Conservation (phyloP, 2,888 invertebrate genomes). For the Xanthia icteritia region DNA sequence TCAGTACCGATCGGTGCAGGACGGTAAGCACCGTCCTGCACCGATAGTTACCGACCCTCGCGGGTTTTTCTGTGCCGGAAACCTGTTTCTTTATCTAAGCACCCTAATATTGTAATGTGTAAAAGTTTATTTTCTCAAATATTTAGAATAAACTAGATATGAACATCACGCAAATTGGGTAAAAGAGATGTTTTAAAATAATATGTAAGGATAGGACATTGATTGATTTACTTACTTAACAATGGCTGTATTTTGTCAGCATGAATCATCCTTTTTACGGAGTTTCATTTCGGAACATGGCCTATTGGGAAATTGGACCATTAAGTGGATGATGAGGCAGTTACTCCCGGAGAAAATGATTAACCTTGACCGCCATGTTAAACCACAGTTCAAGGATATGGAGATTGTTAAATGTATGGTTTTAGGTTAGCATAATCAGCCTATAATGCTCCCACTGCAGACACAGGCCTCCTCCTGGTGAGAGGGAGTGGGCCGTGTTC, state of each 20-base stretch:
- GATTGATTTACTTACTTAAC: constrained; percentile 1
- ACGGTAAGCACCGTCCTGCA: too few relatives aligned
- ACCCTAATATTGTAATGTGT: too few relatives aligned
- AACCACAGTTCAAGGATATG: constrained; percentile 33
- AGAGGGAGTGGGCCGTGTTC: too few relatives aligned
- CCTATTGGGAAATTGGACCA: constrained; percentile 29
- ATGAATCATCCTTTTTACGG: constrained; percentile 27
- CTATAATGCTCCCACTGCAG: too few relatives aligned
- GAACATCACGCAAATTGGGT: background rate
- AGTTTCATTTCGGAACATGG: constrained; percentile 14
- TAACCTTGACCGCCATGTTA: constrained; percentile 40
- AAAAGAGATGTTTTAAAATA: background rate
- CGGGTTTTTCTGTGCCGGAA: too few relatives aligned
- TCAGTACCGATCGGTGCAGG: too few relatives aligned
- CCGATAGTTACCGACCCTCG: too few relatives aligned
- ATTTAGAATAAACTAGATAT: too few relatives aligned
- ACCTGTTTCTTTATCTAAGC: too few relatives aligned
- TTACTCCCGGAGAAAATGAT: constrained; percentile 43
- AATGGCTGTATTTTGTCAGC: background rate
- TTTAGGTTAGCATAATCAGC: too few relatives aligned
- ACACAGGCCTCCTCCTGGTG: too few relatives aligned
- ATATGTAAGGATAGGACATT: background rate
- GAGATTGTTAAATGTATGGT: background rate
- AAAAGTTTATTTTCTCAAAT: too few relatives aligned
- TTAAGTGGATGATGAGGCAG: constrained; percentile 51